Evolutionary conservation across 2,113 vertebrate genomes (phyloP), one percentile per base, ranked within the genome.

Genomic region (Pungitius pungitius): DNA sequence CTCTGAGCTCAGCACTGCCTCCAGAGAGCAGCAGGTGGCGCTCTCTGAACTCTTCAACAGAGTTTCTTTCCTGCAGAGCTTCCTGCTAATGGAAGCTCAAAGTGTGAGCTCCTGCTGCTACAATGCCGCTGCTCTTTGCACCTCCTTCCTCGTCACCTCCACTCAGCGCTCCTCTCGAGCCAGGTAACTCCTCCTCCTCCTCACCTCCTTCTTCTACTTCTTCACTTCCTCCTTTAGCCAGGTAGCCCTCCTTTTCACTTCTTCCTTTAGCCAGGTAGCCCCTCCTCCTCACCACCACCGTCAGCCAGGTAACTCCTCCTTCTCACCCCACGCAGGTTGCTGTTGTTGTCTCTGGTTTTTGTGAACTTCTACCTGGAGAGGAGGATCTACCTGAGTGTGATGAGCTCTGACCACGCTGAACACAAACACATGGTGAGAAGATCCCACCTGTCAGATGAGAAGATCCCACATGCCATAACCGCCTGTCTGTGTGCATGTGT

Each of bases 41-140:
- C 93, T 95, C 70, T 92, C 93, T 0, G 93, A 95, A 57, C 93
- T 95, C 78, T 95, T 95, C 56, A 91, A 90, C 87, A 90, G 94
- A 13, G 89, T 95, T 2, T 85, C 93, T 43, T 95, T 94, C 84
- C 86, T 95, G 73, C 94, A 95, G 68, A 94, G 83, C 39, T 95
- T 95, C 83, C 85, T 95, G 57, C 75, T 95, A 87, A 89, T 92
- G 13, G 94, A 95, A 73, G 89, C 94, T 0, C 91, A 93, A 74
- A 93, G 92, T 1, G 79, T 95, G 45, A 92, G 90, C 85, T 95
- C 94, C 20, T 85, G 91, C 69, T 82, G 93, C 59, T 95, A 94
- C 87, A 94, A 94, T 26, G 88, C 92, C 2, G 84, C 94, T 62
- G 93, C 91, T 0, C 88, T 95, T 11, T 90, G 81, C 2, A 76